Base-by-base conservation (phyloP, 2,113 vertebrate species). In the Telmatochromis sp. region DNA sequence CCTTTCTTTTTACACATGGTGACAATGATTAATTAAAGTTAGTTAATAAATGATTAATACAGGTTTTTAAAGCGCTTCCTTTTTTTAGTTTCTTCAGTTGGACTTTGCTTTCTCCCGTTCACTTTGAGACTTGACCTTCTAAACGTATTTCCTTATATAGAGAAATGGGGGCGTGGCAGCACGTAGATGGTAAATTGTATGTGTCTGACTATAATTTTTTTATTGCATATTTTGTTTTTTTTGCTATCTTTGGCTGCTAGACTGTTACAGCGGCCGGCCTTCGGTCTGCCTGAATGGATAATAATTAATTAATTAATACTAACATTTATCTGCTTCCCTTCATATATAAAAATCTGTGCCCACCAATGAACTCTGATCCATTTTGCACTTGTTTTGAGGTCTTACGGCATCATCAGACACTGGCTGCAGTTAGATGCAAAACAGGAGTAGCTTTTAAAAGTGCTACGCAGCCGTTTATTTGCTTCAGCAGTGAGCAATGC, bases 101-200 rank as follows among this genome's bases (percentile, higher is more conserved):
- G 31, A 35, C 58, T 63, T 60, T 33, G 15, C 58, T 63, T 35
- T 19, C 31, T 0, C 58, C 6, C 2, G 2, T 35, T 63, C 3
- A 12, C 31, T 1, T 63, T 35, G 58, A 63, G 17, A 63, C 6
- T 63, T 12, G 31, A 63, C 17, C 17, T 35, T 11, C 31, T 35
- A 63, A 63, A n/a, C 0, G 9, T 63, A 63, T n/a, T 0, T 63
- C 31, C 31, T 63, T 5, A n/a, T 0, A 35, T 1, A 12, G 9
- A n/a, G 31, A 35, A 63, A 63, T 63, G 58, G 31, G 31, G 17
- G 6, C 4, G 2, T 63, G 58, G 4, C 31, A n/a, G 31, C 31
- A 63, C 4, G 2, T 35, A 35, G 17, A 3, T 63, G 15, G 31
- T 33, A 10, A 35, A n/a, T 63, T 35, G 58, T 63, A 7, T 35